Percentiles rank a stretch among this genome's conserved stretches.
Conservation (phyloP, 2,888 invertebrate species). For the Malacosoma neustria region DNA sequence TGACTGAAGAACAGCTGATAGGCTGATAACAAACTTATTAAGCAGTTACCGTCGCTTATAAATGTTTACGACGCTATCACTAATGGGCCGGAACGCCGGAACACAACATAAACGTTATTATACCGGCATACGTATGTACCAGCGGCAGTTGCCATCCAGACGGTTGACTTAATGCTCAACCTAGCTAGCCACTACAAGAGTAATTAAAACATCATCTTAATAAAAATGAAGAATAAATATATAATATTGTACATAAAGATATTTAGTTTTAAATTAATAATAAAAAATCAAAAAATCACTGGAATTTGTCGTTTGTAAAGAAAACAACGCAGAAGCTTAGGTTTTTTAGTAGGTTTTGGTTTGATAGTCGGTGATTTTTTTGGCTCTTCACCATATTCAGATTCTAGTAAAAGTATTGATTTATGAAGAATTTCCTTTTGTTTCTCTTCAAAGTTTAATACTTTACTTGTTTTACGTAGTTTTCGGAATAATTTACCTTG, state of each 20-base stretch:
- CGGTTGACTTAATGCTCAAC: no score
- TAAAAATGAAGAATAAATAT: constrained; percentile 1
- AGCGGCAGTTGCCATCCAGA: no score
- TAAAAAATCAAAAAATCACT: constrained; percentile 9
- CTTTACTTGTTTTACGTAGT: constrained; percentile 16
- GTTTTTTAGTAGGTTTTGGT: constrained; percentile 4
- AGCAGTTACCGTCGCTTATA: no score
- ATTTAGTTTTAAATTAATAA: neutral
- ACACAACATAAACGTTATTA: no score
- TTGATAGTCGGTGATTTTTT: neutral
- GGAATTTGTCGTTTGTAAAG: constrained; percentile 16
- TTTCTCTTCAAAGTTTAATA: constrained; percentile 27
- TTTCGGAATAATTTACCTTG: constrained; percentile 32
- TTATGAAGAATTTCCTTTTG: constrained; percentile 30
- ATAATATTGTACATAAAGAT: neutral
- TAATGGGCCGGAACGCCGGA: no score
- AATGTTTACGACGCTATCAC: no score
- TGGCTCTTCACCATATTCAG: constrained; percentile 11
- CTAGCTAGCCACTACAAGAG: no score
- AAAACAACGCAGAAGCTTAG: constrained; percentile 28
- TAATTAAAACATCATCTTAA: no score
- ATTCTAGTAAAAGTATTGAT: constrained; percentile 37
- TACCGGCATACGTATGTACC: no score
- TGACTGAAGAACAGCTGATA: no score
- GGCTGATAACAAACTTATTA: no score